Evolutionary conservation across 2,888 invertebrate species (phyloP).

Genomic region (Pegoplata infirma): DNA sequence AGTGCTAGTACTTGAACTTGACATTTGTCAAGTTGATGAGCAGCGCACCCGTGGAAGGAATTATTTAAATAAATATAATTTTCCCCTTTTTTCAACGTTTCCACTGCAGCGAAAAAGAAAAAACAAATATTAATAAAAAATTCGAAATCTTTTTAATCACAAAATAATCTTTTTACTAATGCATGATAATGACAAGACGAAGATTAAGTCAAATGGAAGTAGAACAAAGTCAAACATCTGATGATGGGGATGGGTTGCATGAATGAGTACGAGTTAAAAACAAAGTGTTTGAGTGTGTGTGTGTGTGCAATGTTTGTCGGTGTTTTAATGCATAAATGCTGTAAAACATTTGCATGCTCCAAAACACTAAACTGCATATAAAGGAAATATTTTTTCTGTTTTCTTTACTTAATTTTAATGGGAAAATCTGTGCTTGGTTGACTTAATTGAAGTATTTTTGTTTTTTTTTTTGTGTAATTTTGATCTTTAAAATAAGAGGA

Average conservation of each 20-base stretch:
- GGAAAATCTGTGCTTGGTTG: slow-evolving; percentile 1
- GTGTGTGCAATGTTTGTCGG: neutral
- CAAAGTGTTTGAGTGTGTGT: neutral
- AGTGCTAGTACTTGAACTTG: slow-evolving; percentile 54
- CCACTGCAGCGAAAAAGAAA: slow-evolving; percentile 6
- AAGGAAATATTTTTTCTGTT: slow-evolving; percentile 6
- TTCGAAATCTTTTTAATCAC: slow-evolving; percentile 51
- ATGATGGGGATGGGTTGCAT: neutral
- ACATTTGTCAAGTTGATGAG: slow-evolving; percentile 59
- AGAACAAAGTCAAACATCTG: slow-evolving; percentile 4
- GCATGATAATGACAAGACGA: slow-evolving; percentile 34
- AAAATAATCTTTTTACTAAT: slow-evolving; percentile 53
- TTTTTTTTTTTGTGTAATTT: too few relatives aligned
- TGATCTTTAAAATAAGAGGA: neutral
- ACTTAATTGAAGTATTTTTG: slow-evolving; percentile 16
- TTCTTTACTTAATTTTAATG: slow-evolving; percentile 3
- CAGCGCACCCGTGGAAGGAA: neutral
- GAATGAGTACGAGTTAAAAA: neutral
- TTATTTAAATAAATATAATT: slow-evolving; percentile 39
- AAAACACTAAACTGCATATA: neutral
- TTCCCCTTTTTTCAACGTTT: slow-evolving; percentile 14
- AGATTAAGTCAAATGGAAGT: slow-evolving; percentile 32
- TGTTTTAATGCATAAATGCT: slow-evolving; percentile 9
- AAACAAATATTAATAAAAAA: slow-evolving; percentile 19
- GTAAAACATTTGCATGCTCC: slow-evolving; percentile 3